Evolutionary conservation across 2,113 vertebrate genomes (phyloP), one percentile per base, ranked within the genome.

Genomic region (Sceloporus undulatus): DNA sequence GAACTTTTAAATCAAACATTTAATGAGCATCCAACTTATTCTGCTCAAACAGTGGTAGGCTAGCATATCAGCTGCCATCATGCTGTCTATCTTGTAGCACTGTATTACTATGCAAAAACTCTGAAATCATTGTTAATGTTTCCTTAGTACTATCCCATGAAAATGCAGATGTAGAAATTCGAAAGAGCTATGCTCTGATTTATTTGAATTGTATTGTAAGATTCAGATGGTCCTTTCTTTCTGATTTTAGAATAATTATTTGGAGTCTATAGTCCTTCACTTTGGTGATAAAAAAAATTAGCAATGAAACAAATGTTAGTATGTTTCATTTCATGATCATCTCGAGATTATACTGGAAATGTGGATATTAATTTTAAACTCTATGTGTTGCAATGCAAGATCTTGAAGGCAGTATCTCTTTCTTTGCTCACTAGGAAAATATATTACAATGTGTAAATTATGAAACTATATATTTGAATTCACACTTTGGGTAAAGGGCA

Each of bases 1-100:
- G 85, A 91, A 82, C 82, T 93, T 95, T 93, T 82, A 91, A 1
- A 89, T 92, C 62, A 23, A 88, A 66, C 78, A 93, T 95, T 94
- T 94, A 94, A 92, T 93, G 85, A 95, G 85, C 85, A 87, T 84
- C 89, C 86, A 29, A 90, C 76, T 40, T 90, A 90, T 91, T 91
- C 71, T 86, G 1, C 25, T 91, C 9, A n/a, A 90, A 90, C 10
- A 29, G 90, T 66, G 91, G 66, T 85, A 85, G 84, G 25, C 86
- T 92, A 89, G 92, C 93, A 87, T 29, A 87, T 75, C 25, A 59
- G 90, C 54, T 93, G 82, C 85, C 92, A 84, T 85, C 73, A 59
- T 71, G 16, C 1, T 3, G 82, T 86, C 90, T 93, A 92, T 81
- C 66, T 92, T 94, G 86, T 88, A 27, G 18, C 19, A 87, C 75